Percentiles rank a stretch among this genome's conserved stretches.
Evolutionary conservation across 2,797 vertebrate species (phyloP).

Genomic region (Rhinatrema bivittatum): DNA sequence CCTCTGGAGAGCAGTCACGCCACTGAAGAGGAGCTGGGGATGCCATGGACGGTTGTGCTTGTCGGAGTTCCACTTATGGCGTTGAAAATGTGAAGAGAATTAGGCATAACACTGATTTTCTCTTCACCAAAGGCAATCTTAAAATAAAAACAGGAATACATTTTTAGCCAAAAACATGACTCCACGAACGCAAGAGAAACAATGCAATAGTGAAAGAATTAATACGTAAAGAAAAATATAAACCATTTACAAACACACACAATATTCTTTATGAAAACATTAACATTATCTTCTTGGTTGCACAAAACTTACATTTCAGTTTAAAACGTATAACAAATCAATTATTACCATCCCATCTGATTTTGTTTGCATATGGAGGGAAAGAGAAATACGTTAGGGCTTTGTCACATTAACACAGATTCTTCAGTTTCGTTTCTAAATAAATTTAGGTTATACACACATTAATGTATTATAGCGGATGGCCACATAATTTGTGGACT

Average conservation of each 20-base stretch:
- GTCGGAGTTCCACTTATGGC: constrained; percentile 89
- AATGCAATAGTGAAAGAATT: background rate
- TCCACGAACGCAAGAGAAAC: too few species aligned
- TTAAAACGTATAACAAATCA: constrained; percentile 3
- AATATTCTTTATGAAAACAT: too few species aligned
- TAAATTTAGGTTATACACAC: too few species aligned
- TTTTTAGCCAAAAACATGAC: too few species aligned
- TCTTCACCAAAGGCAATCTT: constrained; percentile 82
- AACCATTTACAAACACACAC: constrained; percentile 23
- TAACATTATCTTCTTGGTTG: too few species aligned
- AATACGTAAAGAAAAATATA: background rate
- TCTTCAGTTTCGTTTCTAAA: too few species aligned
- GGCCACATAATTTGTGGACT: too few species aligned
- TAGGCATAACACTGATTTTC: constrained; percentile 71
- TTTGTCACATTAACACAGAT: too few species aligned
- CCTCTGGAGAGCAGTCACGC: constrained; percentile 60
- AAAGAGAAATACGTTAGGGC: constrained; percentile 38
- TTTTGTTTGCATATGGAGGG: constrained; percentile 53
- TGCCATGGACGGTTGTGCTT: constrained; percentile 77
- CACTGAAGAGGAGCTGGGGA: constrained; percentile 77
- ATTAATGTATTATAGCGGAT: too few species aligned
- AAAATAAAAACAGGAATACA: constrained; percentile 37
- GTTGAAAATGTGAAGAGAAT: constrained; percentile 90
- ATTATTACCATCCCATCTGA: constrained; percentile 92
- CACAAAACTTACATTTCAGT: too few species aligned